Evolutionary conservation across 2,113 vertebrate species (phyloP), one percentile per base, ranked within the genome.

Genomic region (Bungarus multicinctus): DNA sequence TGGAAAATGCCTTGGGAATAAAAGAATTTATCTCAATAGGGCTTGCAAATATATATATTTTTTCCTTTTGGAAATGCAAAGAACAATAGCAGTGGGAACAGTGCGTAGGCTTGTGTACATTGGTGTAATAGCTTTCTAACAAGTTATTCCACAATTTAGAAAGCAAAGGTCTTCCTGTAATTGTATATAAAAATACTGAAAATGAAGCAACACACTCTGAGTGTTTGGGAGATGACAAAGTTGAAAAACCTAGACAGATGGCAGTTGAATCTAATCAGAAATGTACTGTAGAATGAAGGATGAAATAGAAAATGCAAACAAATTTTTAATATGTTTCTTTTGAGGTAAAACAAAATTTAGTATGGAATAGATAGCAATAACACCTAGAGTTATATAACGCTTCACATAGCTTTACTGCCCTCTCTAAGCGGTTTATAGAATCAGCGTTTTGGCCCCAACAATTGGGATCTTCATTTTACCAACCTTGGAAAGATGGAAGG

Each of bases 1-100:
- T 85, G 47, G 57, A 88, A 60, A 95, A 93, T 52, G 54, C 85
- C 93, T n/a, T 64, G 91, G 90, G 27, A 89, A 95, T 94, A 93
- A 93, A 95, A 60, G 52, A 93, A 93, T 74, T 39, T 87, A 57
- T 94, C 92, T 89, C 88, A 90, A 18, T 92, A 88, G 54, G 92
- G 93, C 89, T 90, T 60, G 89, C 87, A 89, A 95, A 94, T 6
- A 55, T 22, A 22, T 57, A 22, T n/a, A n/a, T n/a, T n/a, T n/a
- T 92, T 95, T 7, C 45, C 93, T 95, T 95, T 85, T 34, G n/a
- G 16, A 34, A n/a, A 74, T 53, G 53, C n/a, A 54, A 45, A 74
- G 34, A 81, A 89, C 25, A 9, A 45, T 55, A 55, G 18, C 45
- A 14, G n/a, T n/a, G 34, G 90, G 69, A 20, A 5, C 11, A 22